Evolutionary conservation across 2,888 invertebrate species (phyloP), one percentile per base, ranked within the genome.

Genomic region (Archips crataeganus): DNA sequence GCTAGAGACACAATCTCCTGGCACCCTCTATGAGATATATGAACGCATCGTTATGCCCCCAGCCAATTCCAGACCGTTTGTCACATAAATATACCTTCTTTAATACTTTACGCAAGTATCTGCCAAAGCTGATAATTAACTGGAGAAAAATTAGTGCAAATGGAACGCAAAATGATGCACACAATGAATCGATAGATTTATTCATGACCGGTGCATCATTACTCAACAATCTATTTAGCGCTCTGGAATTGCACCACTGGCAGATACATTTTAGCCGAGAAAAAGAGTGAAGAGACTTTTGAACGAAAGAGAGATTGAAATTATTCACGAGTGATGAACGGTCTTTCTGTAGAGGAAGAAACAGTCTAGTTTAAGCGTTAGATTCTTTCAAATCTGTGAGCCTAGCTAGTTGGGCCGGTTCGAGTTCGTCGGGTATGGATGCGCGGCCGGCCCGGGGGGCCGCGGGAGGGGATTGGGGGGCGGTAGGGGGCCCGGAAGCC

Each of bases 341-440:
- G 79, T 78, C 81, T 70, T 75, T 66, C 70, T 69, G 69, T 70
- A 75, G 72, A 75, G 60, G 60, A 60, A 64, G 39, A 42, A n/a
- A 59, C 49, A 64, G 70, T 61, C 34, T 42, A 47, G 45, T 70
- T 91, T 97, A 98, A 94, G 98, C 98, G 91, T 98, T 98, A 76
- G 98, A 98, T 92, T 98, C 98, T 90, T 98, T 98, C 75, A 98
- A 95, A 87, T 97, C 97, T 86, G 98, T 98, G 82, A 98, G 95
- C 87, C 98, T 96, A 76, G 98, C 98, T 82, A 98, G 95, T 88
- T 98, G 98, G 85, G 98, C 97, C 42, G 98, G 97, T 84, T 98
- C 98, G 77, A 98, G 95, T 89, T 98, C 98, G 90, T 98, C 98
- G 54, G 98, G 98, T 87, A 98, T 97, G 82, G 97, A 97, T 75